Evolutionary conservation across 2,888 invertebrate species (phyloP).

Genomic region (Nomada lathburiana): DNA sequence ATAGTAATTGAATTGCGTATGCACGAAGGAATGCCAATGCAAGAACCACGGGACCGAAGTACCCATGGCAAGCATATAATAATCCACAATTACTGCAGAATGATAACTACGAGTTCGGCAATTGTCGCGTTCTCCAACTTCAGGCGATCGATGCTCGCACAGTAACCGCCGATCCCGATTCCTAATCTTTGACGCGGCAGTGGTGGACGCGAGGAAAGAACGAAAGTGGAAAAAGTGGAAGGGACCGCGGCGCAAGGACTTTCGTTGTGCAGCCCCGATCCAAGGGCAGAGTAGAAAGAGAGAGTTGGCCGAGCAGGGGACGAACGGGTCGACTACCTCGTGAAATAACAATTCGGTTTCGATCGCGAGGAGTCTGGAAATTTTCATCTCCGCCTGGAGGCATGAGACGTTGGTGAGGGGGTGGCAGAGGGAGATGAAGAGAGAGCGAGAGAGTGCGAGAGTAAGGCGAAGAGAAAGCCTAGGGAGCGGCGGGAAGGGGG

Average conservation of each 20-base stretch:
- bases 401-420: constrained; percentile 55
- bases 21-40: too few relatives aligned
- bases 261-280: constrained; percentile 56
- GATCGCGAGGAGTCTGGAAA: constrained; percentile 75
- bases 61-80: too few relatives aligned
- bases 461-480: not conserved
- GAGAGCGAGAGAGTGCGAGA: constrained; percentile 11
- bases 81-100: too few relatives aligned
- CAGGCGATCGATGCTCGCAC: too few relatives aligned
- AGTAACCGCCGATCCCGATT: constrained; percentile 14
- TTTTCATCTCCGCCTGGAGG: constrained; percentile 74
- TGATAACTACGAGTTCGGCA: too few relatives aligned
- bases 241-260: constrained; percentile 31
- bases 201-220: constrained; percentile 27
- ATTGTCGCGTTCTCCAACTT: not conserved
- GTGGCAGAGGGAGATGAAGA: constrained; percentile 41
- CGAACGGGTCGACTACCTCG: constrained; percentile 73
- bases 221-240: constrained; percentile 33
- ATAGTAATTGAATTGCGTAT: too few relatives aligned
- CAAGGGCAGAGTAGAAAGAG: constrained; percentile 68
- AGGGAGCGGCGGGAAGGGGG: not conserved
- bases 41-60: too few relatives aligned
- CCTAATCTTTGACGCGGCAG: constrained; percentile 31
- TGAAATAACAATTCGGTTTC: constrained; percentile 77
- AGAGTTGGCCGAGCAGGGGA: constrained; percentile 47